Evolutionary conservation across 2,797 vertebrate genomes (phyloP).

Genomic region (Anniella stebbinsi): DNA sequence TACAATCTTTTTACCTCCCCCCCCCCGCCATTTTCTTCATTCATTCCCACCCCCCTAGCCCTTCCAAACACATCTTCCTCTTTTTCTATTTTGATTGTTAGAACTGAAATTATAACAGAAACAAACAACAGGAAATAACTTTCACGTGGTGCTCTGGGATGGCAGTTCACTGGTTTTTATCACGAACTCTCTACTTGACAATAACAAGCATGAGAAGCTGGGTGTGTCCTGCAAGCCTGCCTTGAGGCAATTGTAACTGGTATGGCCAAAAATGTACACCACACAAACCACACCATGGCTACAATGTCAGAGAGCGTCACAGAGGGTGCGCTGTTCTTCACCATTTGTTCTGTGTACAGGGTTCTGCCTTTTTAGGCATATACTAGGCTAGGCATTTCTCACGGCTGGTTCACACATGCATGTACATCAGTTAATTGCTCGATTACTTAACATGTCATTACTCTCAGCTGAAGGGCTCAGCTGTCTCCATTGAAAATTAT

Average conservation of each 20-base stretch:
- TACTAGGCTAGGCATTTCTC: background rate
- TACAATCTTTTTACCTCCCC: background rate
- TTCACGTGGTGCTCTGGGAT: background rate
- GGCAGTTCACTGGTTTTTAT: background rate
- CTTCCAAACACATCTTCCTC: background rate
- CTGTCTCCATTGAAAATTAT: background rate
- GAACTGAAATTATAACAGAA: background rate
- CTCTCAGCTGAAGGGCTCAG: background rate
- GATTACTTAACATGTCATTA: too few relatives aligned
- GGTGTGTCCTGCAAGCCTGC: background rate
- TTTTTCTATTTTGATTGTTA: background rate
- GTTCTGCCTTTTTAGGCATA: background rate
- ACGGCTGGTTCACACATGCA: background rate
- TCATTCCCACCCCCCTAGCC: too few relatives aligned
- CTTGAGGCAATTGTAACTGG: background rate
- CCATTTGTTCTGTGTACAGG: background rate
- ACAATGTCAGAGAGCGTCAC: background rate
- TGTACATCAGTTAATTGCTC: background rate
- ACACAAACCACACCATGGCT: background rate
- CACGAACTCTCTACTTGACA: background rate
- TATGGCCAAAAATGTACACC: background rate
- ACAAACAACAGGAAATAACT: conserved; percentile 10
- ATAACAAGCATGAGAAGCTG: conserved; percentile 8
- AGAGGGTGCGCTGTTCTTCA: background rate
- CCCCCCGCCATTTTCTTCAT: background rate